Base-by-base conservation (phyloP, 2,113 vertebrate genomes). In the Calonectris borealis region DNA sequence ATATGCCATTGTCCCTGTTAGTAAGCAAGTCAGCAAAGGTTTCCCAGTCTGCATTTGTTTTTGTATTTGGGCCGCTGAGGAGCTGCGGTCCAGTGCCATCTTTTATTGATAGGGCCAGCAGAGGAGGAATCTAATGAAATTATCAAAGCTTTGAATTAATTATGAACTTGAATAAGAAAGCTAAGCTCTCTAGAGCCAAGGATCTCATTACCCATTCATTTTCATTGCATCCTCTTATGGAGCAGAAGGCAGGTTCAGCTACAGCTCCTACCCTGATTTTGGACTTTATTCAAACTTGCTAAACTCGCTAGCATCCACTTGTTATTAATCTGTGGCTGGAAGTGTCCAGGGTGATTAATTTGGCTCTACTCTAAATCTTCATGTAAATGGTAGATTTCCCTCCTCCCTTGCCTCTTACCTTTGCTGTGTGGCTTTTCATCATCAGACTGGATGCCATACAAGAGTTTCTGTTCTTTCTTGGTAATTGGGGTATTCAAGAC, bases 111-210 rank as follows among this genome's bases (percentile, higher is more conserved):
- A 98, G 98, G 98, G 98, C 97, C 96, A 98, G 98, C 98, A 98
- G 97, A 98, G 96, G 96, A 98, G 96, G 97, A 98, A 97, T 98
- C 98, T 99, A 99, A 99, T 99, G 99, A 99, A 99, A 99, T 99
- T 98, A 99, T 99, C 99, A 99, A 98, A 98, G 99, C 99, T 99
- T 97, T 99, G 99, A 99, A 99, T 99, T 99, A 99, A 99, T 99
- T 99, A 99, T 99, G 99, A 99, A 98, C 98, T 98, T 98, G 98
- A 99, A 99, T 98, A 99, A 99, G 99, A 99, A 99, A 98, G 98
- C 98, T 98, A 97, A 98, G 98, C 98, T 99, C 99, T 99, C 98
- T 97, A 98, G 98, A 98, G 98, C 97, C 96, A 94, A 85, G 94
- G 96, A 97, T 98, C 98, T 99, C 99, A 99, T 99, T 99, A 99